Conservation (phyloP, 2,797 vertebrate species). For the Vireo griseus region DNA sequence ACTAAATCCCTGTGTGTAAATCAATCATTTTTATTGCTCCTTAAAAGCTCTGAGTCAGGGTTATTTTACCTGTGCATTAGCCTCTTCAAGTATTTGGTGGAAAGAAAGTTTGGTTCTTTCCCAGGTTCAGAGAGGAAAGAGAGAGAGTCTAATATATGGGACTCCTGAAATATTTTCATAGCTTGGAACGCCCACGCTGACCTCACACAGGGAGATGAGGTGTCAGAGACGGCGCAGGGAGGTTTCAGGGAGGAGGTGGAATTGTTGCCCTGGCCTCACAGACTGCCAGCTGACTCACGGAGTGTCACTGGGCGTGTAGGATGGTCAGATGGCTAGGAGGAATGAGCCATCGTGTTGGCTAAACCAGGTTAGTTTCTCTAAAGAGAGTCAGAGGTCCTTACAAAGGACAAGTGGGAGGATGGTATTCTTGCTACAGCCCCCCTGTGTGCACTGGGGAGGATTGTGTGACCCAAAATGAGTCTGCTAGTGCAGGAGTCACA, state of each 20-base stretch:
- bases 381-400: background rate
- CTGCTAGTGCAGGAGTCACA: background rate
- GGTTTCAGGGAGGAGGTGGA: constrained; percentile 22
- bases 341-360: background rate
- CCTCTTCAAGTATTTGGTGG: background rate
- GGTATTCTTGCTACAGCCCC: background rate
- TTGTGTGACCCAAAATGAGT: background rate
- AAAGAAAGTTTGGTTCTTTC: background rate
- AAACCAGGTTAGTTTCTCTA: background rate
- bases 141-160: background rate
- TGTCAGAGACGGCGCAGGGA: background rate
- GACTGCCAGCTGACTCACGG: background rate
- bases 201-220: background rate
- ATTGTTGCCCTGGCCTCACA: background rate
- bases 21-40: background rate
- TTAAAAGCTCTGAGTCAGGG: background rate
- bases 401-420: fast-evolving
- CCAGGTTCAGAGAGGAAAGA: background rate
- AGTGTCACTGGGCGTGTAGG: background rate
- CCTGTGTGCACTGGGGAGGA: fast-evolving
- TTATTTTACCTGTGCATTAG: background rate
- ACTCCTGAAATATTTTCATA: background rate
- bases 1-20: background rate
- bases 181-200: background rate
- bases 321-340: background rate